phyloP scores from a whole-genome alignment of 2,888 invertebrate genomes.

The Liopterus haemorrhoidalis region DNA sequence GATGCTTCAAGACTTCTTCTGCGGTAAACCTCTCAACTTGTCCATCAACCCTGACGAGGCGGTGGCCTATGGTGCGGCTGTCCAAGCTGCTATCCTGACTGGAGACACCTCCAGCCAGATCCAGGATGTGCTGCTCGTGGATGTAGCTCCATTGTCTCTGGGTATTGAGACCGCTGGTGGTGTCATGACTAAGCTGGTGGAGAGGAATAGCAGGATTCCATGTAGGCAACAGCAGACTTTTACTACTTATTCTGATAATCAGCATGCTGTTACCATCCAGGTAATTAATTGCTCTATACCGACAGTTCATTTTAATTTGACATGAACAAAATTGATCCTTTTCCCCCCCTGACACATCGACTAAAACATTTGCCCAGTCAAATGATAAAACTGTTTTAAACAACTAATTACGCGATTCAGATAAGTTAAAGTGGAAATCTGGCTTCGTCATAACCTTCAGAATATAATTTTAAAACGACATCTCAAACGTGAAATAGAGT shows the following conservation, averaged over 20 bases:
- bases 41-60: conserved; percentile 92
- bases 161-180: conserved; percentile 82
- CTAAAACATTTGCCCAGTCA: too few species aligned
- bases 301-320: too few species aligned
- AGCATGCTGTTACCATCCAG: conserved; percentile 82
- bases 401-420: too few species aligned
- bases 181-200: conserved; percentile 79
- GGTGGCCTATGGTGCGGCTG: conserved; percentile 89
- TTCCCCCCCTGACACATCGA: too few species aligned
- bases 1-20: conserved; percentile 61
- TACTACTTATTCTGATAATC: conserved; percentile 89
- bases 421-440: too few species aligned
- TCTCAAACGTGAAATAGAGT: too few species aligned
- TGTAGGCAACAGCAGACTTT: conserved; percentile 74
- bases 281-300: conserved; percentile 42
- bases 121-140: conserved; percentile 77
- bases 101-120: conserved; percentile 65
- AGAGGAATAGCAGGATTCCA: conserved; percentile 75
- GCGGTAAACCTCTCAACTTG: conserved; percentile 78
- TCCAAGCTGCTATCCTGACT: conserved; percentile 85
- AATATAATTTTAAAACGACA: too few species aligned
- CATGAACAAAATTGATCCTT: too few species aligned
- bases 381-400: too few species aligned
- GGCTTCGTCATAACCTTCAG: too few species aligned
- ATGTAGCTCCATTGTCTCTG: conserved; percentile 70